Conservation (phyloP, 2,888 invertebrate species). For the Bellardia bayeri region DNA sequence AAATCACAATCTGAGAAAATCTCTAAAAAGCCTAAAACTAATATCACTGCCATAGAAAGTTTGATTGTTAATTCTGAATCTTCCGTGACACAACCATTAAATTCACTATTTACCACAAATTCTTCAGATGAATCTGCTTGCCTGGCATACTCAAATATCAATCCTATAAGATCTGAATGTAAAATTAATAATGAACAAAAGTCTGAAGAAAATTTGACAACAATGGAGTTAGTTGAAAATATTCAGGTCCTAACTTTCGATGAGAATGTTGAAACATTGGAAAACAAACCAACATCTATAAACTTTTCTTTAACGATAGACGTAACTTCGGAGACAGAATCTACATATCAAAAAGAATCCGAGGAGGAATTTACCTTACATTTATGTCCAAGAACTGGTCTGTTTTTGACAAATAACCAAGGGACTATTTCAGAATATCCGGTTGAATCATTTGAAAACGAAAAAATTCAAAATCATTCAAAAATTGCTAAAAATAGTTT, state of each 20-base stretch:
- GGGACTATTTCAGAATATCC: constrained; percentile 29
- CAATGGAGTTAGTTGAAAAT: constrained; percentile 2
- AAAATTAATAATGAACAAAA: neutral
- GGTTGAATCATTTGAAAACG: constrained; percentile 32
- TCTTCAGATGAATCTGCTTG: neutral
- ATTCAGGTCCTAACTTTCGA: neutral
- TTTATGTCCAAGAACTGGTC: constrained; percentile 82
- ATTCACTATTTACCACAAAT: neutral
- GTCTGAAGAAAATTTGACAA: neutral
- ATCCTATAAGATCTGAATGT: neutral
- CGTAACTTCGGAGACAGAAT: constrained; percentile 75
- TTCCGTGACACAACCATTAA: neutral
- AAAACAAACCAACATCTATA: neutral
- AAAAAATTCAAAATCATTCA: neutral
- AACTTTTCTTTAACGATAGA: neutral
- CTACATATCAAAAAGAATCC: constrained; percentile 74
- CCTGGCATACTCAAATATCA: neutral
- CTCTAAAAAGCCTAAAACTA: constrained; percentile 8
- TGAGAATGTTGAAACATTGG: neutral
- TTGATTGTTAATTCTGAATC: neutral
- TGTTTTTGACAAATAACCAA: constrained; percentile 78
- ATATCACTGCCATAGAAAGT: constrained; percentile 5
- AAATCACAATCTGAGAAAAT: constrained; percentile 25
- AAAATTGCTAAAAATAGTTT: neutral
- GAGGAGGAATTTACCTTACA: constrained; percentile 74